Percentiles rank a stretch among this genome's conserved stretches.
Conservation (phyloP, 2,113 vertebrate genomes). For the Notiomystis cincta region DNA sequence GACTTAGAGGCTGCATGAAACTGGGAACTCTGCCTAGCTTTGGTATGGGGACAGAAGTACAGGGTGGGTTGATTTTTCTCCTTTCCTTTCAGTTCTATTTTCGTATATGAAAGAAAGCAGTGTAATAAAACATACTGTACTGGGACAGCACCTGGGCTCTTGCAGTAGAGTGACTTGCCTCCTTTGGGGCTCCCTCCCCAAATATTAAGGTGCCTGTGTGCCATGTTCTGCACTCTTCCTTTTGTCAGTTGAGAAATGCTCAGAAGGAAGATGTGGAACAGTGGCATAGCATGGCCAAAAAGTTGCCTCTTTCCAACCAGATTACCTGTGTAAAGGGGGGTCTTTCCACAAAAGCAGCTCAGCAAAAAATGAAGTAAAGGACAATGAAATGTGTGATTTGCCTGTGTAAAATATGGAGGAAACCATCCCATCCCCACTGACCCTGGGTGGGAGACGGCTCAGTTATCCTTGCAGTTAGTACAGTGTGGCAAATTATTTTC, state of each 20-base stretch:
- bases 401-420: constrained; percentile 62
- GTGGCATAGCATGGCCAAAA: not conserved
- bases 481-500: constrained; percentile 70
- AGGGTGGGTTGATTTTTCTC: not conserved
- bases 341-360: constrained; percentile 18
- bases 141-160: not conserved
- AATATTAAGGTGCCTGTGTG: not conserved
- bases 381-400: constrained; percentile 66
- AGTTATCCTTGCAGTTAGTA: constrained; percentile 48
- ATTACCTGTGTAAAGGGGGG: not conserved
- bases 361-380: constrained; percentile 23
- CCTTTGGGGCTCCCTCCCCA: not conserved
- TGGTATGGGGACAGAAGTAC: not conserved
- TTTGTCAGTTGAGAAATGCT: not conserved
- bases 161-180: not conserved
- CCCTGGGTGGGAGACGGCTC: constrained; percentile 23
- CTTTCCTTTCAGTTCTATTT: not conserved
- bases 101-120: not conserved
- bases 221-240: not conserved
- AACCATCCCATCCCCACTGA: constrained; percentile 43
- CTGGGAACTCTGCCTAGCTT: not conserved
- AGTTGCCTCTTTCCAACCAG: constrained; percentile 1
- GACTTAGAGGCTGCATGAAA: not conserved
- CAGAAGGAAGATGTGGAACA: not conserved
- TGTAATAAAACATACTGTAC: not conserved